Conservation (phyloP, 1,140 invertebrate species). For the Teleogryllus occipitalis region DNA sequence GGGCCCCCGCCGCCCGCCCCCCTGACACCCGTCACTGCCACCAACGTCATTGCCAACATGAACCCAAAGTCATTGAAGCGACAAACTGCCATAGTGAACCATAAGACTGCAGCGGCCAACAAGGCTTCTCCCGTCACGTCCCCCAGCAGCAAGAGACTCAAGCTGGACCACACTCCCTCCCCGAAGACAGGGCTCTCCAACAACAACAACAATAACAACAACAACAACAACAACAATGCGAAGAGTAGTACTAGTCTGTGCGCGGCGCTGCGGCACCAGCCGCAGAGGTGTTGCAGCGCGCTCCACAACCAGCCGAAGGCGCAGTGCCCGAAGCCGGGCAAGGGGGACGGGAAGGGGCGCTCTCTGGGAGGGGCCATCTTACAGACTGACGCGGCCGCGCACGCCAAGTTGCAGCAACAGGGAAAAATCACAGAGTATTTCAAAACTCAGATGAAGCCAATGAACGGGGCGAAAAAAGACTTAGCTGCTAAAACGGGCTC, state of each 20-base stretch:
- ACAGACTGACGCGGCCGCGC: constrained; percentile 19
- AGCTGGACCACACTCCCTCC: constrained; percentile 37
- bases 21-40: constrained; percentile 19
- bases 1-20: constrained; percentile 20
- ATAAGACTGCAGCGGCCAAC: constrained; percentile 15
- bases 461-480: constrained; percentile 20
- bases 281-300: constrained; percentile 24
- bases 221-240: constrained; percentile 14
- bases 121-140: constrained; percentile 27
- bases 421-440: constrained; percentile 74
- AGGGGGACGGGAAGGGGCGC: constrained; percentile 20
- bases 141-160: constrained; percentile 37
- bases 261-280: constrained; percentile 21
- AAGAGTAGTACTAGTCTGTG: constrained; percentile 12
- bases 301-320: not conserved
- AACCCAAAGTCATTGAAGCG: constrained; percentile 16
- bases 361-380: constrained; percentile 28
- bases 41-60: constrained; percentile 19
- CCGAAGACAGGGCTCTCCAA: constrained; percentile 33
- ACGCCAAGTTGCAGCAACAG: constrained; percentile 30
- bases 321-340: constrained; percentile 12
- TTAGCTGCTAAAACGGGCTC: constrained; percentile 10
- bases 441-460: constrained; percentile 66
- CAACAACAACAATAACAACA: constrained; percentile 30
- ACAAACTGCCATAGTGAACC: constrained; percentile 19